These are phyloP conservation scores for Drosophila mulleri DNA, from an alignment of 2,888 invertebrate species.

Conservation along the genomic window DNA sequence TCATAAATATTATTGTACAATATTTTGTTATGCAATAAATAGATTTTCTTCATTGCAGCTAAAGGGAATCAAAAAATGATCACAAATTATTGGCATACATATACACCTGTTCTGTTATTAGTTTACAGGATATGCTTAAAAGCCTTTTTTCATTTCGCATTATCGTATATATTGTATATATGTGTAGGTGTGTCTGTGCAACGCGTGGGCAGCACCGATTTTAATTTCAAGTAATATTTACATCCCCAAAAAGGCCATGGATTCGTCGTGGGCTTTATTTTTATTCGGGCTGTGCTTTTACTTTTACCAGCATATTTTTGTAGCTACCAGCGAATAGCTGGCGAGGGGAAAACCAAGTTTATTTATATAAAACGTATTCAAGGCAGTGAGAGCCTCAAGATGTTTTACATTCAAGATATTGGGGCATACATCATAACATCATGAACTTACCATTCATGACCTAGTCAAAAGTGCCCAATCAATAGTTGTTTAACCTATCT, in stretches of 20 bases:
- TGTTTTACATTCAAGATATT: background rate
- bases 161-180: background rate
- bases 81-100: background rate
- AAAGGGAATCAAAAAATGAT: background rate
- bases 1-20: too few species aligned
- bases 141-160: constrained; percentile 36
- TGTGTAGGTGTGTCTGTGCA: background rate
- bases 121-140: constrained; percentile 13
- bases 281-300: constrained; percentile 17
- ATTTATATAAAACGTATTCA: background rate
- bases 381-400: background rate
- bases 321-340: too few species aligned
- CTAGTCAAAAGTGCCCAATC: background rate
- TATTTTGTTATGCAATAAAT: too few species aligned
- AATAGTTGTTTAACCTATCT: background rate
- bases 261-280: constrained; percentile 38
- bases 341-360: background rate
- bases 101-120: constrained; percentile 3
- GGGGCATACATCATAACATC: background rate
- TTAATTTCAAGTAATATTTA: constrained; percentile 68
- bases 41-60: background rate
- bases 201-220: constrained; percentile 45
- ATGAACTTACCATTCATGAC: background rate
- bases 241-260: constrained; percentile 59
- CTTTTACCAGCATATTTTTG: constrained; percentile 12